Percentiles rank a stretch among this genome's conserved stretches.
These are phyloP conservation scores for Thryonomys swinderianus DNA, from an alignment of 2,113 vertebrate genomes.

Conservation along the genomic window DNA sequence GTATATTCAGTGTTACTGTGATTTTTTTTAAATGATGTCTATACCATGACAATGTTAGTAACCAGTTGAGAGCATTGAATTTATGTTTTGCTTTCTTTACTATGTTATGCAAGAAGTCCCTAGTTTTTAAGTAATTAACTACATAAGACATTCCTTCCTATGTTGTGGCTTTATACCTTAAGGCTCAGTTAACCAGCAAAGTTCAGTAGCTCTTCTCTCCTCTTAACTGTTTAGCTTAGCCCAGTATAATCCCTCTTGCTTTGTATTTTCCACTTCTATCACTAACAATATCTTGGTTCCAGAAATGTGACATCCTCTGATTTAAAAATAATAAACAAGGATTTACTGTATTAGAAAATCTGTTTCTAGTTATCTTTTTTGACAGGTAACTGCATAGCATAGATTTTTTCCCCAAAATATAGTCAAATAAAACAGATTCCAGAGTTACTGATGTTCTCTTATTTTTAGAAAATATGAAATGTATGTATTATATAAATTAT, in stretches of 20 bases:
- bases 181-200: not conserved
- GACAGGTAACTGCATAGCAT: not conserved
- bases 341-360: slow-evolving; percentile 31
- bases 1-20: not conserved
- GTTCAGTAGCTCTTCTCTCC: slow-evolving; percentile 10
- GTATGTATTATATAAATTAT: not conserved
- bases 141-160: not conserved
- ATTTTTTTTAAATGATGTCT: not conserved
- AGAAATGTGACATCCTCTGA: not conserved
- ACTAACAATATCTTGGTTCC: not conserved
- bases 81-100: slow-evolving; percentile 29
- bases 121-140: not conserved
- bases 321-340: slow-evolving; percentile 11
- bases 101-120: slow-evolving; percentile 24
- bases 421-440: not conserved
- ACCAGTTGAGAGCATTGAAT: slow-evolving; percentile 11
- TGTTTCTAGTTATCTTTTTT: slow-evolving; percentile 50
- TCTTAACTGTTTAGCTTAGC: slow-evolving; percentile 10
- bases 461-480: slow-evolving; percentile 54
- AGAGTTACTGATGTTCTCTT: slow-evolving; percentile 16
- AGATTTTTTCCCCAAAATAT: not conserved
- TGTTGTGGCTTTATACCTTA: not conserved
- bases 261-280: not conserved
- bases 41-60: not conserved
- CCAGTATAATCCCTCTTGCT: not conserved